Evolutionary conservation across 2,113 vertebrate species (phyloP).

Genomic region (Sorex araneus): DNA sequence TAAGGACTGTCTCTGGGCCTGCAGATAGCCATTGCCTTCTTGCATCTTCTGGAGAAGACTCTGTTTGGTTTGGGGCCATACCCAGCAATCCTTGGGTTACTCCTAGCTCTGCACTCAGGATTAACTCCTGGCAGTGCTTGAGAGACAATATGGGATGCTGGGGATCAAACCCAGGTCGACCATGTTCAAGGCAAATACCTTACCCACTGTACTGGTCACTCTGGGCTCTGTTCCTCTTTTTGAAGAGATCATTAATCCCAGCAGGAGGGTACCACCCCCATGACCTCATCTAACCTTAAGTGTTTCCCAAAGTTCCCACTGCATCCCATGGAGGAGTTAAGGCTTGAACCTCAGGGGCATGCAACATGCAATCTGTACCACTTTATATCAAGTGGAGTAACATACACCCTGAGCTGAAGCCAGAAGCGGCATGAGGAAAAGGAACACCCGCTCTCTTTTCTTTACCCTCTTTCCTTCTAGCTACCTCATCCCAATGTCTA

Average conservation of each 20-base stretch:
- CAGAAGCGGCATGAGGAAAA: not conserved
- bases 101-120: too few species aligned
- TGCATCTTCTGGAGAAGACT: not conserved
- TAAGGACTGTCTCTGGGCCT: not conserved
- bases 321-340: not conserved
- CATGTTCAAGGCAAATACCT: too few species aligned
- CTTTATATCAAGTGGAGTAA: not conserved
- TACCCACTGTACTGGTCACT: too few species aligned
- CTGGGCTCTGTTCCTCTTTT: too few species aligned
- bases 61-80: too few species aligned
- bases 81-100: too few species aligned
- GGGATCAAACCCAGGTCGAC: too few species aligned
- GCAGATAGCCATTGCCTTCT: not conserved
- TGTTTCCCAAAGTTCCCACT: not conserved
- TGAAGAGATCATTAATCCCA: not conserved
- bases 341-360: not conserved
- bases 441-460: not conserved
- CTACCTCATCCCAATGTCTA: not conserved
- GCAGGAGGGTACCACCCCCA: not conserved
- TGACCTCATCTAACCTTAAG: not conserved
- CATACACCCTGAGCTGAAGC: not conserved
- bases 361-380: not conserved
- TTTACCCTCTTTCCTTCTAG: not conserved
- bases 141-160: too few species aligned
- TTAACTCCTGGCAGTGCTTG: too few species aligned